A percentile compares a stretch with the other conserved stretches of the same genome.
phyloP scores from a whole-genome alignment of 1,140 invertebrate species.

The Aphaenogaster ashmeadi region DNA sequence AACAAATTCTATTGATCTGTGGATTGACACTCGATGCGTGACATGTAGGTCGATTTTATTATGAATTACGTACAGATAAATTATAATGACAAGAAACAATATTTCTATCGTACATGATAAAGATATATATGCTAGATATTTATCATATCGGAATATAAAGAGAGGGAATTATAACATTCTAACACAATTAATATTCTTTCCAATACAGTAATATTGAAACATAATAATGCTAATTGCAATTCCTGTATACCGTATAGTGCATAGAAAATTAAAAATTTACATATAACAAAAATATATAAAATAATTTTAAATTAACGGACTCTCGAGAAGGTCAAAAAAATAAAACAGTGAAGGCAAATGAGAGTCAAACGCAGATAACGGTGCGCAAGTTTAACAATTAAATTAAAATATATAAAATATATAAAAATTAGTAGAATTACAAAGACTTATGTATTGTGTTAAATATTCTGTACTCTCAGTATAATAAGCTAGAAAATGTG shows the following conservation, averaged over 20 bases:
- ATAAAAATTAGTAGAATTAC: not conserved
- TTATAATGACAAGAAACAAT: not conserved
- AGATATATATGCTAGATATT: too few relatives aligned
- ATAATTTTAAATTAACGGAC: too few relatives aligned
- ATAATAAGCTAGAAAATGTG: not conserved
- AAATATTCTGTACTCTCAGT: not conserved
- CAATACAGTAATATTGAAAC: not conserved
- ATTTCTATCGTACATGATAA: not conserved
- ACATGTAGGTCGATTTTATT: not conserved
- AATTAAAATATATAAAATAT: too few relatives aligned
- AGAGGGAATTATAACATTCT: not conserved
- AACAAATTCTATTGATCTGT: not conserved
- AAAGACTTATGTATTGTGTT: not conserved
- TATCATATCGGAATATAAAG: not conserved
- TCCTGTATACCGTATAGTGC: not conserved
- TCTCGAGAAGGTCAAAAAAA: too few relatives aligned
- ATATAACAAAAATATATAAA: not conserved
- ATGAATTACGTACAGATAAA: slow-evolving; percentile 14
- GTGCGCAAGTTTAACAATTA: too few relatives aligned
- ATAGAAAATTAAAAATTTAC: slow-evolving; percentile 5
- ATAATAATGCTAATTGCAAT: not conserved
- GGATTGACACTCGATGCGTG: not conserved
- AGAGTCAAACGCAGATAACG: too few relatives aligned
- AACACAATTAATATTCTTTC: not conserved
- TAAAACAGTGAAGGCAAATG: too few relatives aligned